Conservation (phyloP, 2,797 vertebrate genomes). For the Mormyrus hasselquistii region DNA sequence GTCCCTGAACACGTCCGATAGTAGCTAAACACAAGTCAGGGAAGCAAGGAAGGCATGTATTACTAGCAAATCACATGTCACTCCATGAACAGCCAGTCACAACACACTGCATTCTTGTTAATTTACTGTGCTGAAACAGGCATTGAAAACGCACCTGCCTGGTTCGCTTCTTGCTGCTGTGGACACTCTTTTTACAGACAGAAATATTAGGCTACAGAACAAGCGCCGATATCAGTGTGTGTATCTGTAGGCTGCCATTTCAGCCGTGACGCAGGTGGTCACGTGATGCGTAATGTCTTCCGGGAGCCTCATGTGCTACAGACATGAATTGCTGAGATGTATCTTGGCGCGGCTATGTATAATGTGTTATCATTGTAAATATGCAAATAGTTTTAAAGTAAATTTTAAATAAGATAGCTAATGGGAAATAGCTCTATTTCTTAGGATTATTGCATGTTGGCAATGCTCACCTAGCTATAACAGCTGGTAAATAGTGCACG, state of each 20-base stretch:
- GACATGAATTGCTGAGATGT: background rate
- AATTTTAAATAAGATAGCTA: background rate
- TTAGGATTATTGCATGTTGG: background rate
- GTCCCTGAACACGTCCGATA: background rate
- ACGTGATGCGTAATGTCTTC: constrained; percentile 52
- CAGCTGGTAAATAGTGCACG: background rate
- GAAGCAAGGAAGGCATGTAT: background rate
- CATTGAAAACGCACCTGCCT: constrained; percentile 12
- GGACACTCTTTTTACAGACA: constrained; percentile 29
- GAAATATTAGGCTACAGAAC: constrained; percentile 32
- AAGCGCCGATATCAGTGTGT: constrained; percentile 49
- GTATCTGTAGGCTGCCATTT: constrained; percentile 65
- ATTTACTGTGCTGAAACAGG: background rate
- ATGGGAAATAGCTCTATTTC: background rate
- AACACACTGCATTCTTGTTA: background rate
- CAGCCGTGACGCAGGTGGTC: constrained; percentile 48
- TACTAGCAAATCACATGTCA: background rate
- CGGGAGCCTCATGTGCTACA: constrained; percentile 37
- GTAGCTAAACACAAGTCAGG: background rate
- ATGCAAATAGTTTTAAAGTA: background rate
- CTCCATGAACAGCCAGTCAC: background rate
- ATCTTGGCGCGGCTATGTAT: background rate
- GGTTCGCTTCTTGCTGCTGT: background rate
- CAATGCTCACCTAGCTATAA: background rate
- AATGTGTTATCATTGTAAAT: background rate